These are phyloP conservation scores for Gymnocheta viridis DNA, from an alignment of 2,888 invertebrate species.

Conservation along the genomic window DNA sequence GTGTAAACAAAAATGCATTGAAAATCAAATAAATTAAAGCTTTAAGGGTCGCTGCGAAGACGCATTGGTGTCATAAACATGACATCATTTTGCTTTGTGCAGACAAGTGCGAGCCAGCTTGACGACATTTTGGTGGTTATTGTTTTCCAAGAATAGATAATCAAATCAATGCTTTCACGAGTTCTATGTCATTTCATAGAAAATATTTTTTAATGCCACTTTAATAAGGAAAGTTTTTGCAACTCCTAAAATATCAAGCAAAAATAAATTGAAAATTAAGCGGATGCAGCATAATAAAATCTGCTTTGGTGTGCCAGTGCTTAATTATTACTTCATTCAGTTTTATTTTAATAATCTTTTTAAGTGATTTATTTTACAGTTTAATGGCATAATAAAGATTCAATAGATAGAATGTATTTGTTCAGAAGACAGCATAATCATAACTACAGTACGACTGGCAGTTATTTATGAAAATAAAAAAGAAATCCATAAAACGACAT, in stretches of 20 bases:
- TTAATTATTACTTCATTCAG: not conserved
- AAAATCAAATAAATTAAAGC: constrained; percentile 25
- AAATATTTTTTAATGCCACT: too few species aligned
- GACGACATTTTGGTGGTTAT: constrained; percentile 30
- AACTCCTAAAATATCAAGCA: too few species aligned
- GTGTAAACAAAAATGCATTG: not conserved
- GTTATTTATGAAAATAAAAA: not conserved
- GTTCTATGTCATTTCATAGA: too few species aligned
- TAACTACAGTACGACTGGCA: not conserved
- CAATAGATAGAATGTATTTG: not conserved
- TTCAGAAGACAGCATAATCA: not conserved
- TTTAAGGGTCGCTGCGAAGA: constrained; percentile 45
- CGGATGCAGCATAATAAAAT: too few species aligned
- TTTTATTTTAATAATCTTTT: not conserved
- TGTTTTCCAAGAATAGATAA: not conserved
- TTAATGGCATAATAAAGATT: not conserved
- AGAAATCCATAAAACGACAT: not conserved
- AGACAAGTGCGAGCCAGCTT: constrained; percentile 19
- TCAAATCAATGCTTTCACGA: not conserved
- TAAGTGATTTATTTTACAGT: not conserved
- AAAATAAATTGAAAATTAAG: too few species aligned
- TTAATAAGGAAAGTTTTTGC: too few species aligned
- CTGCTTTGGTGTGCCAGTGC: too few species aligned
- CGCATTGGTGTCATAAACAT: constrained; percentile 50
- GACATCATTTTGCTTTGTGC: constrained; percentile 47